phyloP scores from a whole-genome alignment of 23 tunicate species.

The Styela clava region DNA sequence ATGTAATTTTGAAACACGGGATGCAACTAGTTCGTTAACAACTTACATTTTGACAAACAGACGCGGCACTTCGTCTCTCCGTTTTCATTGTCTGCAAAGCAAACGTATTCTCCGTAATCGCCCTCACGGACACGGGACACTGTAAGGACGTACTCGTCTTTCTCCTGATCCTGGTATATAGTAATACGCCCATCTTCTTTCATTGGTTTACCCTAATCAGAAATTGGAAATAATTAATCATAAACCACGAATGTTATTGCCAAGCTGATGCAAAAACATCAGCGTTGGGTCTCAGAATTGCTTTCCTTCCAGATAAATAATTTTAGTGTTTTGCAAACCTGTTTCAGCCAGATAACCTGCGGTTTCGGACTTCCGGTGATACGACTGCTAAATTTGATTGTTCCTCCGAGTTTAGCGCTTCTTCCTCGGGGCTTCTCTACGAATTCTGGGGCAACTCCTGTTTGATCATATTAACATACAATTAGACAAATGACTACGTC shows the following conservation, averaged over 20 bases:
- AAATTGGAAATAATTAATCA: too few species aligned
- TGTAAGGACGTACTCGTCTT: slow-evolving; percentile 21
- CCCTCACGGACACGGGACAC: neutral
- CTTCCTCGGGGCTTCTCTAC: slow-evolving; percentile 48
- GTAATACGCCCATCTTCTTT: slow-evolving; percentile 18
- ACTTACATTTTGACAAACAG: slow-evolving; percentile 23
- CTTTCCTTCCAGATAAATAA: too few species aligned
- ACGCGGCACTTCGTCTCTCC: slow-evolving; percentile 73
- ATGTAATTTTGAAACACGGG: too few species aligned
- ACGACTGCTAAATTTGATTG: slow-evolving; percentile 26
- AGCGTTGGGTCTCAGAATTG: too few species aligned
- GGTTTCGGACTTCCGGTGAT: slow-evolving; percentile 72
- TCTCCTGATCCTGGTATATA: slow-evolving; percentile 12
- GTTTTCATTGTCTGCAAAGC: slow-evolving; percentile 78
- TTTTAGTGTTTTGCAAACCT: slow-evolving; percentile 41
- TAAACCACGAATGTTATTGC: neutral
- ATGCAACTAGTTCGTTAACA: too few species aligned
- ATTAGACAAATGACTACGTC: too few species aligned
- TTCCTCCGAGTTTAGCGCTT: slow-evolving; percentile 32
- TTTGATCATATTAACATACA: neutral
- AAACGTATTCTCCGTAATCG: slow-evolving; percentile 69
- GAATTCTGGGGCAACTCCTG: slow-evolving; percentile 76
- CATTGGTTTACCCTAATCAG: slow-evolving; percentile 8
- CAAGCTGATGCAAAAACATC: too few species aligned
- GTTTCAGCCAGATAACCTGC: slow-evolving; percentile 63